These are phyloP conservation scores for Mesorhabditis sp. DNA, from an alignment of 2,888 invertebrate genomes.

Conservation along the genomic window DNA sequence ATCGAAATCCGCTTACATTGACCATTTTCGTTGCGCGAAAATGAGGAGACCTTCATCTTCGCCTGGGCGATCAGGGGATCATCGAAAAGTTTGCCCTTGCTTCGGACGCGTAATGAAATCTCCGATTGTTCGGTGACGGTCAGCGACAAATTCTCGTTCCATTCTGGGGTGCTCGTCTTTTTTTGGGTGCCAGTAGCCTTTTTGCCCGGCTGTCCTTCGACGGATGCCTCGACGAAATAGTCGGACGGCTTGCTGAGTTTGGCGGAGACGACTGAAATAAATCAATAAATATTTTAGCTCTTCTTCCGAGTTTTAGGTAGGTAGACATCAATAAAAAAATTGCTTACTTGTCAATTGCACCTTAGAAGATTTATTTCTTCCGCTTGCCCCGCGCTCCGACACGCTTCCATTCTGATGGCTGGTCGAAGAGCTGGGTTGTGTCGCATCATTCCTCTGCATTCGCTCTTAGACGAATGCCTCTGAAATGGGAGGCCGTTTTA, in stretches of 20 bases:
- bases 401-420: conserved; percentile 4
- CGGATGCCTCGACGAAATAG: conserved; percentile 50
- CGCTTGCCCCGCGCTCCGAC: not conserved
- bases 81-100: conserved; percentile 55
- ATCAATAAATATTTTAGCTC: not conserved
- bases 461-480: not conserved
- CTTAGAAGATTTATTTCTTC: not conserved
- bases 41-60: conserved; percentile 44
- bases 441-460: not conserved
- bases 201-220: conserved; percentile 36
- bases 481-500: not conserved
- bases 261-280: conserved; percentile 45
- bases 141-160: conserved; percentile 51
- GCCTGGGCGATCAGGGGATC: conserved; percentile 48
- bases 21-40: conserved; percentile 50
- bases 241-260: conserved; percentile 46
- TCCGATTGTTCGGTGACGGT: conserved; percentile 42
- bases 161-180: conserved; percentile 50
- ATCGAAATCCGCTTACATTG: conserved; percentile 38
- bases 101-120: conserved; percentile 40
- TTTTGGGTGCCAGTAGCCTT: conserved; percentile 52
- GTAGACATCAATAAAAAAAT: not conserved
- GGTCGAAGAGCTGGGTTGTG: conserved; percentile 2
- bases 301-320: no score
- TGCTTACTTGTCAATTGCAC: not conserved